A percentile compares a stretch with the other conserved stretches of the same genome.
Evolutionary conservation across 2,888 invertebrate species (phyloP).

Genomic region (Alsophila aescularia): DNA sequence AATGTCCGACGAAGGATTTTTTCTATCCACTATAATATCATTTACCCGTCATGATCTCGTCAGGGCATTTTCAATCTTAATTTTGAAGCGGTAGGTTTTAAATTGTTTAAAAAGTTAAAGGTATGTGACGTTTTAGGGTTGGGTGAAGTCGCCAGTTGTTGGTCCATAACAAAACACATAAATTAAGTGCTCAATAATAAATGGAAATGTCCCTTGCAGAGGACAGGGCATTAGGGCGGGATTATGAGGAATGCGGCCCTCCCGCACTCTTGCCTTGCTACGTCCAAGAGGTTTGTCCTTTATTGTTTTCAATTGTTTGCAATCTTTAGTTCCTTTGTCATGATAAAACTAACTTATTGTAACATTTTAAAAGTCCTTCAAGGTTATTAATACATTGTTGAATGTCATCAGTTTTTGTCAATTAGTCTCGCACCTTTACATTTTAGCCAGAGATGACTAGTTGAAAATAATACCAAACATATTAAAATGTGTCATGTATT

Average conservation of each 20-base stretch:
- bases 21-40: conserved; percentile 43
- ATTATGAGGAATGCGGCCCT: conserved; percentile 79
- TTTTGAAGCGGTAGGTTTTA: conserved; percentile 22
- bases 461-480: no score
- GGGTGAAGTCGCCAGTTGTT: conserved; percentile 66
- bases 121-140: conserved; percentile 45
- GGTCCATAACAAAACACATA: conserved; percentile 85
- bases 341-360: background rate
- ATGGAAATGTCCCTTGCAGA: conserved; percentile 85
- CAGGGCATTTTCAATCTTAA: conserved; percentile 38
- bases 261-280: conserved; percentile 58
- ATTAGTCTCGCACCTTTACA: no score
- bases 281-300: conserved; percentile 31
- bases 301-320: conserved; percentile 21
- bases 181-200: conserved; percentile 86
- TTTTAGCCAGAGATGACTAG: no score
- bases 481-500: no score
- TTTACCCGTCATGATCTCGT: conserved; percentile 27
- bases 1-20: conserved; percentile 68
- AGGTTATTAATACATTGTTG: no score
- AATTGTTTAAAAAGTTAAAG: conserved; percentile 27
- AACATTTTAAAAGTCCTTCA: background rate
- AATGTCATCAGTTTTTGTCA: no score
- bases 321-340: conserved; percentile 1
- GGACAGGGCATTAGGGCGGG: conserved; percentile 84